Evolutionary conservation across 2,888 invertebrate species (phyloP).

Genomic region (Pseudeuparius sepicola): DNA sequence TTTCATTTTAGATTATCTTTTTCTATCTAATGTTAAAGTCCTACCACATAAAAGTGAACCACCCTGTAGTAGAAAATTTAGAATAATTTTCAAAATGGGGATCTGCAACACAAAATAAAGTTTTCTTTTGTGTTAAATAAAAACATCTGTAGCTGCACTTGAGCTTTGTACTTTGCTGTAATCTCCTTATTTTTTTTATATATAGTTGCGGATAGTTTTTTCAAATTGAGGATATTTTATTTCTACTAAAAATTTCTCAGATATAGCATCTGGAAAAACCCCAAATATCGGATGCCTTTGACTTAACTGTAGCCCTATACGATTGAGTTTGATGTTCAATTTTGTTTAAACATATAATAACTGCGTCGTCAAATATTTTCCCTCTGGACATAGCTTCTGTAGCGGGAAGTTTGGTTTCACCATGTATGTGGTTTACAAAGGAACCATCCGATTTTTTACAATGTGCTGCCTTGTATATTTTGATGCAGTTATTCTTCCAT

Average conservation of each 20-base stretch:
- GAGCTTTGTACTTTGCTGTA: constrained; percentile 7
- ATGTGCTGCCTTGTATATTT: constrained; percentile 11
- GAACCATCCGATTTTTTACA: constrained; percentile 4
- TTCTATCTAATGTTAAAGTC: too few species aligned
- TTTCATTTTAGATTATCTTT: too few species aligned
- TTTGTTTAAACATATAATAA: constrained; percentile 4
- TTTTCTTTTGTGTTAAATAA: constrained; percentile 7
- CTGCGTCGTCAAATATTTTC: constrained; percentile 4
- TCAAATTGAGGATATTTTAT: constrained; percentile 6
- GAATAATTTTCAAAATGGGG: constrained; percentile 11
- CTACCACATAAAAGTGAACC: too few species aligned
- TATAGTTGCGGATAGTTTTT: constrained; percentile 7
- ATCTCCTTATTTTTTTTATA: constrained; percentile 8
- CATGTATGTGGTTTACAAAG: constrained; percentile 7
- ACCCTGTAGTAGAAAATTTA: too few species aligned
- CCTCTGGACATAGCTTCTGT: constrained; percentile 8
- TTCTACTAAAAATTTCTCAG: constrained; percentile 8
- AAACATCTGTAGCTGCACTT: constrained; percentile 12
- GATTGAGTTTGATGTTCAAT: constrained; percentile 5
- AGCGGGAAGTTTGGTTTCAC: constrained; percentile 5
- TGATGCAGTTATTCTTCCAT: constrained; percentile 14
- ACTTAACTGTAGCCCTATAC: constrained; percentile 9
- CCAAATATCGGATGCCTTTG: constrained; percentile 10
- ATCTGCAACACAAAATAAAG: constrained; percentile 10
- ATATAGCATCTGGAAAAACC: constrained; percentile 10